These are phyloP conservation scores for Aphidius ervi DNA, from an alignment of 1,140 invertebrate species.

Conservation along the genomic window DNA sequence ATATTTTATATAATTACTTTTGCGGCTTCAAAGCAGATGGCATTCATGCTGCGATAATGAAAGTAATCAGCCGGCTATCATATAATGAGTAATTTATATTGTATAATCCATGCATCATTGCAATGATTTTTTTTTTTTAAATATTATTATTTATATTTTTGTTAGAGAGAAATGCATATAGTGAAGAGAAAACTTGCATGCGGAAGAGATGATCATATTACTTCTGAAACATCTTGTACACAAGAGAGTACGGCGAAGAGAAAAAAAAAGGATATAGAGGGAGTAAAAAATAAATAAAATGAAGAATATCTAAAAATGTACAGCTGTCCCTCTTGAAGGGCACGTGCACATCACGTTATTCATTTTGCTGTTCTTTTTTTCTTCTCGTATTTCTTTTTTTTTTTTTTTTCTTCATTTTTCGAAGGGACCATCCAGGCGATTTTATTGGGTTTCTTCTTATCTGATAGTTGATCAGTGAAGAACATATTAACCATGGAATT, in stretches of 20 bases:
- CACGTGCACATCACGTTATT: constrained; percentile 20
- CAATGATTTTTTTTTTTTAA: too few relatives aligned
- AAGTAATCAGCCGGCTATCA: constrained; percentile 26
- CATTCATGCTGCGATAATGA: constrained; percentile 5
- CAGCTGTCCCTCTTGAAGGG: constrained; percentile 24
- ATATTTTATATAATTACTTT: too few relatives aligned
- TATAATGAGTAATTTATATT: too few relatives aligned
- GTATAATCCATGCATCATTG: too few relatives aligned
- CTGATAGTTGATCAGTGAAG: constrained; percentile 8
- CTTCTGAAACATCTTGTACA: background rate
- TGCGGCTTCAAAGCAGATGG: background rate
- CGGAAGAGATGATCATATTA: constrained; percentile 40
- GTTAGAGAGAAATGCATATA: constrained; percentile 11
- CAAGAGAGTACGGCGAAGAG: too few relatives aligned
- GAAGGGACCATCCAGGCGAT: background rate
- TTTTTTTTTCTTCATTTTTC: constrained; percentile 1
- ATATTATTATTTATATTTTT: too few relatives aligned
- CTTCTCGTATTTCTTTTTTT: background rate
- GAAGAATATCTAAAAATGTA: constrained; percentile 20
- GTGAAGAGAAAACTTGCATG: constrained; percentile 28
- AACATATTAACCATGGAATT: constrained; percentile 6
- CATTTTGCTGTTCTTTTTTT: constrained; percentile 25
- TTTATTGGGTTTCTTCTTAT: constrained; percentile 13
- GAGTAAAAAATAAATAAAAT: constrained; percentile 13
- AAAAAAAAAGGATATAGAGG: constrained; percentile 17